Conservation (phyloP, 2,113 vertebrate species). For the Rhea pennata region DNA sequence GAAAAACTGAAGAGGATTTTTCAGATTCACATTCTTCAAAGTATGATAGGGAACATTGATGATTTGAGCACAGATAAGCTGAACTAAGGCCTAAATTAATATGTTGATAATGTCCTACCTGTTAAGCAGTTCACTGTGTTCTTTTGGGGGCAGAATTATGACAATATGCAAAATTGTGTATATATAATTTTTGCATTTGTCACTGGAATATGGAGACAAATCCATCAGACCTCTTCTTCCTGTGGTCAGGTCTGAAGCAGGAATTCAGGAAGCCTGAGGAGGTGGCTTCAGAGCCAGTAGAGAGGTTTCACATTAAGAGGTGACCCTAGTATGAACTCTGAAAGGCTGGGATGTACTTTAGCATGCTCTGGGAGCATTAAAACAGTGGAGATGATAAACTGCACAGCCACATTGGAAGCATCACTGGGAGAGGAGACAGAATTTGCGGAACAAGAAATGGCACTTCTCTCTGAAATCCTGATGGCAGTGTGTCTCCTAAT, state of each 20-base stretch:
- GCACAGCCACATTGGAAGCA: not conserved
- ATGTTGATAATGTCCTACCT: not conserved
- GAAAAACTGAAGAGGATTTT: not conserved
- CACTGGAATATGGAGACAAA: not conserved
- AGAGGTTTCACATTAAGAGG: not conserved
- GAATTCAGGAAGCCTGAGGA: not conserved
- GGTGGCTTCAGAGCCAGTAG: not conserved
- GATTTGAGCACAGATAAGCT: not conserved
- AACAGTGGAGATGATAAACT: not conserved
- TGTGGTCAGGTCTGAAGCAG: not conserved
- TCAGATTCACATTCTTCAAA: not conserved
- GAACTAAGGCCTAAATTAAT: not conserved
- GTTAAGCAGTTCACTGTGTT: not conserved
- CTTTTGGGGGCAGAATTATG: not conserved
- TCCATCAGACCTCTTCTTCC: not conserved
- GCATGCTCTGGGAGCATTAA: not conserved
- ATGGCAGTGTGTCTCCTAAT: not conserved
- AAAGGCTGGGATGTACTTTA: not conserved
- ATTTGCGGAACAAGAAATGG: not conserved
- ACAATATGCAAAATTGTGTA: not conserved
- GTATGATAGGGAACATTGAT: not conserved
- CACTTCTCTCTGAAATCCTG: not conserved
- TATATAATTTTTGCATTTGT: not conserved
- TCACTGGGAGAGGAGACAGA: not conserved
- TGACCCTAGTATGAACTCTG: not conserved